phyloP scores from a whole-genome alignment of 1,140 invertebrate species.

The Marisa cornuarietis region DNA sequence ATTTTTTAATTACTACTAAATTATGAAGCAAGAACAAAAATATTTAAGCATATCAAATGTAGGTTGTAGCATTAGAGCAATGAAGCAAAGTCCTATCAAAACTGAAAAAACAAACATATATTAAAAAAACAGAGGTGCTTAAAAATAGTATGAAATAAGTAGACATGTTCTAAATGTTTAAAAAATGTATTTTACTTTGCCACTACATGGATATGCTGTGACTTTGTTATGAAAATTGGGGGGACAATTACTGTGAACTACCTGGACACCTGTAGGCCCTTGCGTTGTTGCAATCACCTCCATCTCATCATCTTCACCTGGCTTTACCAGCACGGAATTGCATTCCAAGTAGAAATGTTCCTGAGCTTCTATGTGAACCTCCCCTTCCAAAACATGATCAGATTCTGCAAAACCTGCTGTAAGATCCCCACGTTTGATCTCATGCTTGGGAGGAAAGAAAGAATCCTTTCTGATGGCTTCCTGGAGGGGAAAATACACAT shows the following conservation, averaged over 20 bases:
- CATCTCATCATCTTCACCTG: conserved; percentile 84
- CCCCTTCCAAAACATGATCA: conserved; percentile 69
- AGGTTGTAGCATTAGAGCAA: no score
- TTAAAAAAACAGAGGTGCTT: no score
- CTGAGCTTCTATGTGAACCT: conserved; percentile 86
- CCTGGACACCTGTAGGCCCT: conserved; percentile 79
- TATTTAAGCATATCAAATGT: no score
- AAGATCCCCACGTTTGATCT: conserved; percentile 74
- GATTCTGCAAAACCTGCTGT: conserved; percentile 74
- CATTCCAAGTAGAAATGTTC: conserved; percentile 98
- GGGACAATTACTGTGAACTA: conserved; percentile 45
- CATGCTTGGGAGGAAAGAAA: conserved; percentile 28
- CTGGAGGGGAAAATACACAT: conserved; percentile 16
- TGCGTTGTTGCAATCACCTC: conserved; percentile 87
- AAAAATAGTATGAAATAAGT: not conserved
- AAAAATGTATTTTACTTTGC: not conserved
- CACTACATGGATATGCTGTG: no score
- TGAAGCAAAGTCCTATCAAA: no score
- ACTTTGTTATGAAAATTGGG: no score
- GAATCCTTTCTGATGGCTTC: conserved; percentile 49
- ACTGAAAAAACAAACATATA: no score
- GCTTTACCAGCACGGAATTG: conserved; percentile 76
- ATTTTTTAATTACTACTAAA: no score
- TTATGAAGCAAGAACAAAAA: no score
- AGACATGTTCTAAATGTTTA: no score